Base-by-base conservation (phyloP, 2,888 invertebrate species). In the Agonum fuliginosum region DNA sequence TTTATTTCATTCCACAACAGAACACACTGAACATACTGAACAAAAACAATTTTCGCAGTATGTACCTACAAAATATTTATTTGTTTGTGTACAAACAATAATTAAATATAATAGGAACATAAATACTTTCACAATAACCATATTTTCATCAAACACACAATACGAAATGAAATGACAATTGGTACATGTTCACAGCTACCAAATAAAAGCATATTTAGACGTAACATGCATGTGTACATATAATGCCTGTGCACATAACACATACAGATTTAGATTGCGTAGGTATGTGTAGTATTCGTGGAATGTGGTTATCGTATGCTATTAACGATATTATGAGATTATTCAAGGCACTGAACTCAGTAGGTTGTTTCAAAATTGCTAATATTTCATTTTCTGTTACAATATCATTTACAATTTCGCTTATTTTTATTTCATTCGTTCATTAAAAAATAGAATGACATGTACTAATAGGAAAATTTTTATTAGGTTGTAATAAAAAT, bases 151-250 rank as follows among this genome's bases (percentile, higher is more conserved):
- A 24, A 20, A 62, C 62, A 27, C 27, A 30, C 62, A 24, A 24
- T 27, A 30, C 62, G 6, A 24, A 62, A 34, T n/a, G 8, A 62
- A 62, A 62, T 62, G 62, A 30, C 12, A 62, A 62, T 62, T 62
- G 62, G 62, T 62, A 24, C 24, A 8, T 12, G 62, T 62, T 62
- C 24, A 8, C 12, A 10, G 24, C 27, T 62, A 27, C 27, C 62
- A 62, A 62, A 62, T 62, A 24, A 22, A 62, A 46, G n/a, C n/a
- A n/a, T n/a, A n/a, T n/a, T n/a, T n/a, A n/a, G n/a, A n/a, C n/a
- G n/a, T 54, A 14, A 54, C 54, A 54, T 54, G n/a, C n/a, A 17
- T 14, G 43, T 17, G 3, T 14, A 43, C 43, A 30, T 43, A 43
- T n/a, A n/a, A n/a, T n/a, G n/a, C n/a, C n/a, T n/a, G n/a, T n/a